A percentile compares a stretch with the other conserved stretches of the same genome.
These are phyloP conservation scores for Montipora capricornis DNA, from an alignment of 64 coral and sea anemone species.

Conservation along the genomic window DNA sequence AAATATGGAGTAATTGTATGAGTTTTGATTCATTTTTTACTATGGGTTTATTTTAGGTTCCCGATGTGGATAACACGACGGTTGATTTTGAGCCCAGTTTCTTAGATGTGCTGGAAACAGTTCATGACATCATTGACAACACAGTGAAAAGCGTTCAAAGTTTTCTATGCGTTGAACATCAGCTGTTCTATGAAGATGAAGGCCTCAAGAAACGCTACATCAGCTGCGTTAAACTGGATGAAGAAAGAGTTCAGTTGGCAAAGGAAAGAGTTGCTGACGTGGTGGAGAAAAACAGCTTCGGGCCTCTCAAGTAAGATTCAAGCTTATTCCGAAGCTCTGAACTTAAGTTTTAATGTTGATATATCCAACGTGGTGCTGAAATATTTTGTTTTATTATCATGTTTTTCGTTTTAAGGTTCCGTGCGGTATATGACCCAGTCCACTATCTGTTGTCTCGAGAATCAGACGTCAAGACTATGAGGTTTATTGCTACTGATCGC, in stretches of 20 bases:
- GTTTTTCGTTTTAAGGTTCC: constrained; percentile 70
- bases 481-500: constrained; percentile 72
- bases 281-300: constrained; percentile 80
- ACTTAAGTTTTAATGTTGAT: neutral
- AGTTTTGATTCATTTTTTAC: neutral
- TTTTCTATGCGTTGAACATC: constrained; percentile 82
- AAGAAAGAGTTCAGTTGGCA: constrained; percentile 81
- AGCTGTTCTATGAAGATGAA: constrained; percentile 94
- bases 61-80: constrained; percentile 84
- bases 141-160: constrained; percentile 76
- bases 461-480: constrained; percentile 67
- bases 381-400: neutral
- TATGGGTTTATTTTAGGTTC: constrained; percentile 26
- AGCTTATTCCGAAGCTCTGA: neutral
- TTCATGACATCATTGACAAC: constrained; percentile 72
- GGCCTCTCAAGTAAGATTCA: constrained; percentile 86
- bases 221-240: constrained; percentile 68
- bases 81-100: constrained; percentile 86
- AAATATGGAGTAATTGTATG: no score
- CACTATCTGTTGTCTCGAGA: constrained; percentile 75
- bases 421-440: constrained; percentile 71
- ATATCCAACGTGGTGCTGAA: neutral
- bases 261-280: constrained; percentile 78
- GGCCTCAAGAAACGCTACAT: constrained; percentile 74
- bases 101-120: constrained; percentile 50